Evolutionary conservation across 2,113 vertebrate genomes (phyloP), one percentile per base, ranked within the genome.

Genomic region (Thinocorus orbignyianus): DNA sequence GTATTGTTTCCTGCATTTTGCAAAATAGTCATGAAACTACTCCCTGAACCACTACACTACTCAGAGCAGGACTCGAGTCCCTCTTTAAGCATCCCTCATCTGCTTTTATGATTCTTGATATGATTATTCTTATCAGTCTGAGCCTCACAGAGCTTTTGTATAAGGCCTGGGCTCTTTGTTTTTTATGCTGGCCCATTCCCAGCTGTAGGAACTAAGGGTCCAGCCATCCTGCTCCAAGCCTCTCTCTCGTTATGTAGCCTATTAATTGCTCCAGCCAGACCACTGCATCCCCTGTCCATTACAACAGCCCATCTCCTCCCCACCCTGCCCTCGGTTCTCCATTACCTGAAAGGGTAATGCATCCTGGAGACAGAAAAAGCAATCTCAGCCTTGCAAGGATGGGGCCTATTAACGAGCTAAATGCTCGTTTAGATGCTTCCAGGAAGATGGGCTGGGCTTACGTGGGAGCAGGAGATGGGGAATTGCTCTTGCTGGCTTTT

Each of bases 191-290:
- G 8, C 25, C 71, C 31, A 0, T n/a, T 70, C 23, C 3, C 1
- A 13, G 31, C 6, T 51, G 8, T 3, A 9, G 68, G 41, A 89
- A 68, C 57, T 52, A 25, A 46, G 52, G 78, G 64, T 60, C 12
- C 44, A n/a, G 85, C 86, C 8, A 4, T 37, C 87, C 76, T 18
- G 60, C 83, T 83, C 66, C 60, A 18, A 46, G 69, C 81, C 26
- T 35, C 84, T 31, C 61, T 12, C 91, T 95, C 94, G 5, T 97
- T 85, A 95, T 66, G 2, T 28, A 33, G 74, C 71, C 68, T 48
- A 35, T 83, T 94, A 94, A 96, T 91, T 95, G 79, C 79, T 49
- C 11, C 65, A 26, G 70, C 74, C 74, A 41, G 79, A 22, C 70
- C 1, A 5, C 88, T 33, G 68, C 68, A 17, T 16, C 90, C 88